Evolutionary conservation across 2,797 vertebrate species (phyloP), one percentile per base, ranked within the genome.

Genomic region (Microtus agrestis): DNA sequence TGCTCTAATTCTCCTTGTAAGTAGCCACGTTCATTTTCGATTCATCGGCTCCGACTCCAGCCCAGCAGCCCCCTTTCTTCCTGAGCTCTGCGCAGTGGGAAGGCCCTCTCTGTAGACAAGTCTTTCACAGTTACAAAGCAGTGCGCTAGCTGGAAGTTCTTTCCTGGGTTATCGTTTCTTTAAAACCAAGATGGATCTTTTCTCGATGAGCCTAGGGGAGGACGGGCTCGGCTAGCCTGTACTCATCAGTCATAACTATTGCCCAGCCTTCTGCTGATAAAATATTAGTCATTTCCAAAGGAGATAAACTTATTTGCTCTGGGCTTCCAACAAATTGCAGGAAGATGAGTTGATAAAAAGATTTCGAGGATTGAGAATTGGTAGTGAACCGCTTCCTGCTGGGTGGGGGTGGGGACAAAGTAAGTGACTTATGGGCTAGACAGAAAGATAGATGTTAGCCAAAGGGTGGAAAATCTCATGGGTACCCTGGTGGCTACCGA

Each of bases 1-100:
- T 87, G 61, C 77, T 74, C 73, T 95, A 95, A 90, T 91, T 95
- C 91, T 91, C 93, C 84, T 89, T 94, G 92, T 91, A 94, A 95
- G 95, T 91, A 92, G 89, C 81, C 81, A 15, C 25, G 29, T 91
- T 96, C 79, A 93, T 95, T 96, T 96, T 94, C 40, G 61, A 0
- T 97, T 17, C 84, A 79, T 91, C 61, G 74, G 73, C 73, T 82
- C 51, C 81, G 61, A 95, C 90, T 96, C 67, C 61, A 5, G 82
- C 5, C 65, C 46, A 12, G 12, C 46, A 48, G 82, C 23, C 37
- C 27, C 77, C 71, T 91, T 87, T 95, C 86, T 73, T 91, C 88
- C 37, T 37, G 61, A 65, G 34, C 67, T 69, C 67, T 69, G 67
- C 67, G n/a, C 25, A 73, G 7, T 27, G 6, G 74, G 48, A 89